Percentiles rank a stretch among this genome's conserved stretches.
These are phyloP conservation scores for Zaprionus obscuricornis DNA, from an alignment of 2,888 invertebrate species.

Conservation along the genomic window DNA sequence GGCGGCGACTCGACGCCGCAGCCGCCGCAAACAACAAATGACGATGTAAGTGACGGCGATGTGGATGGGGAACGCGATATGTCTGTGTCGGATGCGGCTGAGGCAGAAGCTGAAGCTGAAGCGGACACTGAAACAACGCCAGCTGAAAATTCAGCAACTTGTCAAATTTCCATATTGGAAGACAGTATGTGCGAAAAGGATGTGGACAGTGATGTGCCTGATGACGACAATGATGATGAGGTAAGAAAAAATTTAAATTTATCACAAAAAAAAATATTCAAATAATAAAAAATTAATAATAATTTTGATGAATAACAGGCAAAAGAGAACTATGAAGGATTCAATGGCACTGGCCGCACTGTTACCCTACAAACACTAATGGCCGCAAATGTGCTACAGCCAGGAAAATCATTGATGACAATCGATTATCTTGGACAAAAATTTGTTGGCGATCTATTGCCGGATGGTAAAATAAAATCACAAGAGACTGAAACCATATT, in stretches of 20 bases:
- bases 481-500: slow-evolving; percentile 94
- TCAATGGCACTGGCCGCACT: slow-evolving; percentile 85
- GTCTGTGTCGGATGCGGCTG: slow-evolving; percentile 47
- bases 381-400: slow-evolving; percentile 92
- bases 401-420: slow-evolving; percentile 93
- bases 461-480: slow-evolving; percentile 94
- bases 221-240: slow-evolving; percentile 86
- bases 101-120: slow-evolving; percentile 29
- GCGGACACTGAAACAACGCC: slow-evolving; percentile 36
- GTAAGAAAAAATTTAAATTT: slow-evolving; percentile 49
- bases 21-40: slow-evolving; percentile 56
- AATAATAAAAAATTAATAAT: background rate
- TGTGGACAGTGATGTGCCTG: slow-evolving; percentile 85
- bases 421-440: slow-evolving; percentile 96
- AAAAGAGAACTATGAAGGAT: slow-evolving; percentile 82
- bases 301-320: slow-evolving; percentile 50
- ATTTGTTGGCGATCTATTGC: slow-evolving; percentile 93
- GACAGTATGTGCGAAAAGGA: slow-evolving; percentile 83
- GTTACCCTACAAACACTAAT: slow-evolving; percentile 94
- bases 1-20: slow-evolving; percentile 52
- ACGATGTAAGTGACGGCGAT: slow-evolving; percentile 58
- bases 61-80: slow-evolving; percentile 54
- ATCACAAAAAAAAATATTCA: background rate
- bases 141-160: slow-evolving; percentile 29
- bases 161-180: slow-evolving; percentile 48